Base-by-base conservation (phyloP, 2,888 invertebrate species). In the Cheilosia variabilis region DNA sequence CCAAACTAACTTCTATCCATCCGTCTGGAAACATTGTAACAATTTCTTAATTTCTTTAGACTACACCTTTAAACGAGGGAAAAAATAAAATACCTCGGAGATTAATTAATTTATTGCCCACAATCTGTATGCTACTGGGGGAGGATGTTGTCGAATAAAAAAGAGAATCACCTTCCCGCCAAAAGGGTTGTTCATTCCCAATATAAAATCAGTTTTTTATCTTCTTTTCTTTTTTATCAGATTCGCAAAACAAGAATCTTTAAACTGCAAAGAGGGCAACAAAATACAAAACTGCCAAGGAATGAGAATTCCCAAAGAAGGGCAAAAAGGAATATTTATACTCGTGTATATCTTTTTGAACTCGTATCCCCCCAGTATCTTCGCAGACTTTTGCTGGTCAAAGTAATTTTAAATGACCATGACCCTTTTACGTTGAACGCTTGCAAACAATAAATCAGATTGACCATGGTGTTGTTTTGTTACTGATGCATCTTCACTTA, bases 341-440 rank as follows among this genome's bases (percentile, higher is more conserved):
- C 52, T 24, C 52, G 52, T 31, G 31, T 24, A 78, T 69, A 82
- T 69, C 73, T 78, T 78, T 78, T 65, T 79, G 53, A 79, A 68
- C 75, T 62, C 75, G 71, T 60, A 62, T 52, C 57, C 55, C 55
- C n/a, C 41, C 65, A 27, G 27, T 27, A 58, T 75, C 68, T 58
- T 68, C 53, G 52, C 31, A 2, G 47, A 19, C 45, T 47, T 47
- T 15, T 37, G 55, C 43, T 72, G 45, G 50, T 41, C 71, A 43
- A 65, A 81, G 87, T 87, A 83, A 87, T 79, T 87, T 87, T 66
- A 83, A 87, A 72, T 88, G 88, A 88, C 88, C 88, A 82, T 88
- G 88, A 88, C 88, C 88, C 88, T 88, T 88, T 87, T 86, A 88
- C 86, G 87, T 81, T 88, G 88, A 87, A 88, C 88, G 78, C 81